Evolutionary conservation across 2,888 invertebrate genomes (phyloP).

Genomic region (Drosophila prostipennis): DNA sequence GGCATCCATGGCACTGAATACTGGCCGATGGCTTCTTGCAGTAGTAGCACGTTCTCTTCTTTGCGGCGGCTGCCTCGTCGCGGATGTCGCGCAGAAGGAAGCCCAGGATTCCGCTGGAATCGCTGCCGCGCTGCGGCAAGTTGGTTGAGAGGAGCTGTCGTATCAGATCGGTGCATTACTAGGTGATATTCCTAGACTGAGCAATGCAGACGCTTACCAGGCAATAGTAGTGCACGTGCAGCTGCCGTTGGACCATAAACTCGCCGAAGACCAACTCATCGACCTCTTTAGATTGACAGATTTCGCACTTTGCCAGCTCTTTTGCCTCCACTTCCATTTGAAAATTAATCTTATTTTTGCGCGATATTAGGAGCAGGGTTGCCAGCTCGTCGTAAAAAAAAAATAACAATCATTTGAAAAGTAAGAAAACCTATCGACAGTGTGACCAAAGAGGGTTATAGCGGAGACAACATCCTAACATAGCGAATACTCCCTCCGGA

Average conservation of each 20-base stretch:
- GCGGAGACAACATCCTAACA: too few relatives aligned
- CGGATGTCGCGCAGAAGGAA: conserved; percentile 3
- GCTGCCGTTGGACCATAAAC: background rate
- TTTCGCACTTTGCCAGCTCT: background rate
- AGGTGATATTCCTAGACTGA: too few relatives aligned
- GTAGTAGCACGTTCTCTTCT: background rate
- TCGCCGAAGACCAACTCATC: background rate
- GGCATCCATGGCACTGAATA: background rate
- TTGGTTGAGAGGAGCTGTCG: background rate
- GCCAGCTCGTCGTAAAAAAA: too few relatives aligned
- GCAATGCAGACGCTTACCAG: background rate
- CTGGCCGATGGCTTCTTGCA: background rate
- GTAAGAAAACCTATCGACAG: too few relatives aligned
- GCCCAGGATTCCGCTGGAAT: background rate
- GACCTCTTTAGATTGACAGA: background rate
- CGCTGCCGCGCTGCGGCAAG: conserved; percentile 1
- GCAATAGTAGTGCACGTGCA: conserved; percentile 5
- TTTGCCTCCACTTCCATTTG: background rate
- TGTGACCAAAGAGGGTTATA: too few relatives aligned
- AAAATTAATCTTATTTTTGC: too few relatives aligned
- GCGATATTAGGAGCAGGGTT: too few relatives aligned
- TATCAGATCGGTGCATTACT: background rate
- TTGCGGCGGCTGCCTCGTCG: background rate
- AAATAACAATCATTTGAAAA: too few relatives aligned
- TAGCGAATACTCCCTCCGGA: too few relatives aligned